phyloP scores from a whole-genome alignment of 2,113 vertebrate genomes.

The Embiotoca jacksoni region DNA sequence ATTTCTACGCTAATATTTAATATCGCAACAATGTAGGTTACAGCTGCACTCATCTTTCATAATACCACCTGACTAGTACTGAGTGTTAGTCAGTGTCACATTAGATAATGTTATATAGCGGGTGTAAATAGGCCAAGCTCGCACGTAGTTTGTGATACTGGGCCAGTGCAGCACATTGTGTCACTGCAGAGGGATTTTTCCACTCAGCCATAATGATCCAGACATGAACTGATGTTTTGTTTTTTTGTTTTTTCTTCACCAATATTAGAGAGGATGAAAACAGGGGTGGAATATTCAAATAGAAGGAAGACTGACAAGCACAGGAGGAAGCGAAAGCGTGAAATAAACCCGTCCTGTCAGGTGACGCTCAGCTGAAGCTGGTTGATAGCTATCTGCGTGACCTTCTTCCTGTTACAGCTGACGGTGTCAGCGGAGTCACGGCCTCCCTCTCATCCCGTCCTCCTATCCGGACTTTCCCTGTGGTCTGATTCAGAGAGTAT shows the following conservation, averaged over 20 bases:
- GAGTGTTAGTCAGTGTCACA: slow-evolving; percentile 29
- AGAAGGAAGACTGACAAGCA: background rate
- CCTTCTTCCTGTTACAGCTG: slow-evolving; percentile 35
- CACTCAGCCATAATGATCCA: background rate
- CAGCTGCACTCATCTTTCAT: slow-evolving; percentile 20
- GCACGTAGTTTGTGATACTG: background rate
- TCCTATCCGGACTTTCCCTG: slow-evolving; percentile 25
- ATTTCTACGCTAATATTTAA: slow-evolving; percentile 4
- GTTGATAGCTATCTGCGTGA: slow-evolving; percentile 14
- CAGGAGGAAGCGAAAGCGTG: background rate
- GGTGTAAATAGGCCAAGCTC: slow-evolving; percentile 42
- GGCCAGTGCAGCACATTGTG: slow-evolving; percentile 20
- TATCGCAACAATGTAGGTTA: background rate
- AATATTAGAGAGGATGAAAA: background rate
- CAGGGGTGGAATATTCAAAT: background rate
- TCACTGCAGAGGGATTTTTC: slow-evolving; percentile 15
- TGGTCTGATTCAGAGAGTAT: slow-evolving; percentile 47
- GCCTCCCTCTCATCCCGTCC: slow-evolving; percentile 11
- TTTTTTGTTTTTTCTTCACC: background rate
- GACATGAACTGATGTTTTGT: slow-evolving; percentile 4
- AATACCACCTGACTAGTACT: background rate
- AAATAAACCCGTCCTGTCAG: background rate
- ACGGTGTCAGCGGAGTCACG: slow-evolving; percentile 52
- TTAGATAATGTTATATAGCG: slow-evolving; percentile 49
- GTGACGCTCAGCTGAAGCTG: background rate